Base-by-base conservation (phyloP, 1,140 invertebrate species). In the Spodoptera frugiperda region DNA sequence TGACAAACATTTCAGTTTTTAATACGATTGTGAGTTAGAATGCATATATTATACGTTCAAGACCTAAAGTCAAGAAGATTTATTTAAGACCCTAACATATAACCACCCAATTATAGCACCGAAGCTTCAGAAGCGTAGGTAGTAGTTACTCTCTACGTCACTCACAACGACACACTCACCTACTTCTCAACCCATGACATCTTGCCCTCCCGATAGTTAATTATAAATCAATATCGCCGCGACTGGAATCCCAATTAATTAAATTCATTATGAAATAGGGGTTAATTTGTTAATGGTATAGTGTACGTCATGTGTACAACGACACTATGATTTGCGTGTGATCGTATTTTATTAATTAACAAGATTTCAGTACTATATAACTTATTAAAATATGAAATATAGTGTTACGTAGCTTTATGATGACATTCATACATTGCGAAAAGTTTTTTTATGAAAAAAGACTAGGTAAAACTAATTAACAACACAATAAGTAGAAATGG, bases 221-320 rank as follows among this genome's bases (percentile, higher is more conserved):
- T 70, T 33, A 70, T 53, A 70, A 53, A 70, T 53, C 67, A 33
- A 70, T 70, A 70, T 70, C 15, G 30, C 67, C 25, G 48, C 67
- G 19, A 15, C n/a, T 46, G 25, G 49, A 33, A 51, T 70, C 19
- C 49, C 25, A 54, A 70, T 70, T 54, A 70, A 70, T 70, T 70
- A 33, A 70, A 53, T 51, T 51, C 67, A 54, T 70, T 53, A 70
- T 51, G 46, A 48, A 67, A 67, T 67, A 25, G 46, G 19, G 19
- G 39, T 67, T 67, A 25, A 49, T 67, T 67, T 49, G 17, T 63
- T 17, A 63, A 44, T 63, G 10, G 17, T 63, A n/a, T 15, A 61
- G 14, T n/a, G 17, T 61, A 44, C 33, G 30, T 2, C 17, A 33
- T 63, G 25, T 57, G 12, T 30, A 54, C 15, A 17, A 59, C 33